Percentiles rank a stretch among this genome's conserved stretches.
phyloP scores from a whole-genome alignment of 1,140 invertebrate species.

The Papilio helenus region DNA sequence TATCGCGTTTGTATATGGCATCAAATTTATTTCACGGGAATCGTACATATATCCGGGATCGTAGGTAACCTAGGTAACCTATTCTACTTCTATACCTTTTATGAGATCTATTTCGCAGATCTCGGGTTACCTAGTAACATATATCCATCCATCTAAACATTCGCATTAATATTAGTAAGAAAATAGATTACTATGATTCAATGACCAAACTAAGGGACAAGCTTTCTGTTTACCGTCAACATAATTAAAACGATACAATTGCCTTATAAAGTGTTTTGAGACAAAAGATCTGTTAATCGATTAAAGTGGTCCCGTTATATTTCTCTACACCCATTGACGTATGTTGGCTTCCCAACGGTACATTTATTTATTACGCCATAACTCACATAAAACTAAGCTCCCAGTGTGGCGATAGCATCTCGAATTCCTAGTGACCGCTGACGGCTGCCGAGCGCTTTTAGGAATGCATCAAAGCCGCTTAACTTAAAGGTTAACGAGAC shows the following conservation, averaged over 20 bases:
- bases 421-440: conserved; percentile 66
- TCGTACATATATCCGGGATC: too few species aligned
- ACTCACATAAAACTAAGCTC: conserved; percentile 80
- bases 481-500: conserved; percentile 68
- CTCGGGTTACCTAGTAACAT: too few species aligned
- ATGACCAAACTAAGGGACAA: background rate
- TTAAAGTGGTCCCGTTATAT: conserved; percentile 62
- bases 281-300: conserved; percentile 43
- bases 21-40: too few species aligned
- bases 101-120: too few species aligned
- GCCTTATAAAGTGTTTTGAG: conserved; percentile 16
- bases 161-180: too few species aligned
- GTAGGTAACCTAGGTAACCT: too few species aligned
- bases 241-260: conserved; percentile 7
- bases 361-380: conserved; percentile 79
- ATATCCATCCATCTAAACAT: too few species aligned
- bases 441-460: conserved; percentile 56
- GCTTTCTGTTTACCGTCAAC: background rate
- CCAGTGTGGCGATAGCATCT: conserved; percentile 74
- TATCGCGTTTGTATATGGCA: too few species aligned
- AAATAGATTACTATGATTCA: background rate
- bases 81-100: too few species aligned
- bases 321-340: conserved; percentile 66
- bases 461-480: conserved; percentile 71
- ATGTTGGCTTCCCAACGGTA: conserved; percentile 78